Conservation (phyloP, 2,113 vertebrate genomes). For the Bubo blakistoni region DNA sequence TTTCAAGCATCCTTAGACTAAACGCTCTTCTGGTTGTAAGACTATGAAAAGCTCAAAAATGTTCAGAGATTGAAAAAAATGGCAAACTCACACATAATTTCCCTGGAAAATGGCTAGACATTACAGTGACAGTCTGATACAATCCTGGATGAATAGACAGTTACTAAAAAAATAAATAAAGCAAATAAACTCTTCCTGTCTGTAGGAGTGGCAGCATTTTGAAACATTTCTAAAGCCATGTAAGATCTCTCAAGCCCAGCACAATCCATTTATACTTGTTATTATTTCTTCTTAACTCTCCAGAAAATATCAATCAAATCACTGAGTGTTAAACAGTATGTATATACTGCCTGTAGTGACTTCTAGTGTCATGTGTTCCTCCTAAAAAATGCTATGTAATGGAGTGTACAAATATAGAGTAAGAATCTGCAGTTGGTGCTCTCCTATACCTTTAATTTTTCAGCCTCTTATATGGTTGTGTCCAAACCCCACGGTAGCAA, state of each 20-base stretch:
- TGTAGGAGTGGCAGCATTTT: not conserved
- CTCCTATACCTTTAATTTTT: not conserved
- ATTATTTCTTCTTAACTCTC: not conserved
- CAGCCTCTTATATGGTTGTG: not conserved
- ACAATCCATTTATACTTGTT: not conserved
- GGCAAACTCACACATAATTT: not conserved
- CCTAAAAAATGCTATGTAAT: not conserved
- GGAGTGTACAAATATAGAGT: not conserved
- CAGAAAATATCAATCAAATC: not conserved
- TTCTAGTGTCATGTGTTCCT: not conserved
- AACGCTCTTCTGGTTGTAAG: not conserved
- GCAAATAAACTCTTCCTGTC: not conserved
- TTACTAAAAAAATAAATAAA: not conserved
- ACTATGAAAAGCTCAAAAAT: not conserved
- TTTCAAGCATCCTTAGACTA: not conserved
- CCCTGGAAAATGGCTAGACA: not conserved
- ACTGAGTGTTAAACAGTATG: not conserved
- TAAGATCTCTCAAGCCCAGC: not conserved
- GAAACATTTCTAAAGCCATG: not conserved
- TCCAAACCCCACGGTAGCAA: not conserved
- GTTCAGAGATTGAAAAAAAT: not conserved
- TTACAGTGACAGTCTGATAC: not conserved
- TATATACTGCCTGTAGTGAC: not conserved
- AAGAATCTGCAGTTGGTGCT: not conserved
- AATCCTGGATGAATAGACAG: not conserved